Conservation (phyloP, 2,797 vertebrate species). For the Smutsia gigantea region DNA sequence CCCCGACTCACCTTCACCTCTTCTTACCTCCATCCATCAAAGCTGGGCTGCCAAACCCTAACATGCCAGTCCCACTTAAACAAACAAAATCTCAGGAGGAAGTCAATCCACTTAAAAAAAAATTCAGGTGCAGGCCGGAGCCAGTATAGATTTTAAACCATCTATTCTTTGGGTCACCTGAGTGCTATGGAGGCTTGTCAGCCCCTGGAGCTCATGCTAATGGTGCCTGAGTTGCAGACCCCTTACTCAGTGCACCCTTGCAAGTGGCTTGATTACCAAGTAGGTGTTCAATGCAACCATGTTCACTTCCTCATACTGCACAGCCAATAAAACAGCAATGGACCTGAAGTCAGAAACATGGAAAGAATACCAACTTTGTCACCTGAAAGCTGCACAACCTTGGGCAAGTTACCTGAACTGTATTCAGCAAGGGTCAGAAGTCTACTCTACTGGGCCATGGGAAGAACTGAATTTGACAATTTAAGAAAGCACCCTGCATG, state of each 20-base stretch:
- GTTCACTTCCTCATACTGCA: neutral
- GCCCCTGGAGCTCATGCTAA: neutral
- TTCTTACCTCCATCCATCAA: neutral
- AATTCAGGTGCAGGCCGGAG: neutral
- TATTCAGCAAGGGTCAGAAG: neutral
- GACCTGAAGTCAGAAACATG: neutral
- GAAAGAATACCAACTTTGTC: neutral
- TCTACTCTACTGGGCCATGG: neutral
- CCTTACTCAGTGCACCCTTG: rapidly evolving
- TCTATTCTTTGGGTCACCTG: neutral
- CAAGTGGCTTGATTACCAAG: rapidly evolving
- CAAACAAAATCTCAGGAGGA: neutral
- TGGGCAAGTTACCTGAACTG: neutral
- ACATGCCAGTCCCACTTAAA: neutral
- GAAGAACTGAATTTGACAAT: neutral
- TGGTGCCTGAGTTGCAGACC: neutral
- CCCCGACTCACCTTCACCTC: neutral
- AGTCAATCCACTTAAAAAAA: neutral
- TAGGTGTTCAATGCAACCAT: rapidly evolving
- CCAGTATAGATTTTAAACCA: neutral
- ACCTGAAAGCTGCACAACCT: neutral
- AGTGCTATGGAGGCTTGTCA: rapidly evolving
- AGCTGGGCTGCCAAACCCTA: neutral
- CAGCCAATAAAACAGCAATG: rapidly evolving
- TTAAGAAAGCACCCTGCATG: rapidly evolving